Conservation (phyloP, 1,140 invertebrate genomes). For the Drosophila ananassae region DNA sequence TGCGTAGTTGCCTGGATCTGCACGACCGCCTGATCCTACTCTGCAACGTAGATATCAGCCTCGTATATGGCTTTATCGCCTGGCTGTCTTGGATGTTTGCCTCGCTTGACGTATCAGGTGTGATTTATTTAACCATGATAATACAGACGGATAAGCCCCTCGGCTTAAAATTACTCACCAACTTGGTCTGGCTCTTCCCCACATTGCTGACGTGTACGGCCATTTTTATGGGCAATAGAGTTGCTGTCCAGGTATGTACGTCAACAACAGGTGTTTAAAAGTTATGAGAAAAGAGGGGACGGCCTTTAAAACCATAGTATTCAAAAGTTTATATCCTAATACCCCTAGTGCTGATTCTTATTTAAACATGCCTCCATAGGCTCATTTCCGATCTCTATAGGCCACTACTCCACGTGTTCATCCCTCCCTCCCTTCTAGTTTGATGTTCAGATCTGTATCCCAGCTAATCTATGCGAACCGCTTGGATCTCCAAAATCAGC, state of each 20-base stretch:
- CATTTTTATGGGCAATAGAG: conserved; percentile 49
- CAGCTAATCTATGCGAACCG: conserved; percentile 41
- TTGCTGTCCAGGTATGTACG: conserved; percentile 59
- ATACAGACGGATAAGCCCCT: conserved; percentile 2
- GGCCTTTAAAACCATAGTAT: too few species aligned
- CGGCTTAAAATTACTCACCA: conserved; percentile 4
- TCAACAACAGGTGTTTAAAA: neutral
- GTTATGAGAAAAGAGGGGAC: too few species aligned
- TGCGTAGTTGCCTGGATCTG: conserved; percentile 54
- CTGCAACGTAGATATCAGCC: conserved; percentile 63
- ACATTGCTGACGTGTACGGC: conserved; percentile 53
- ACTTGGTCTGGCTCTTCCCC: conserved; percentile 56
- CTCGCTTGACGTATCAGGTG: conserved; percentile 58
- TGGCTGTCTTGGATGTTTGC: conserved; percentile 54
- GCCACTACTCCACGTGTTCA: too few species aligned
- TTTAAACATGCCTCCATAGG: too few species aligned
- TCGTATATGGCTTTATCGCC: conserved; percentile 65
- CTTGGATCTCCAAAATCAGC: conserved; percentile 15
- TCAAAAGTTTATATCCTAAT: too few species aligned
- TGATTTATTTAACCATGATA: conserved; percentile 57
- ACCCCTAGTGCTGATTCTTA: neutral
- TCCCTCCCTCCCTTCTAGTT: neutral
- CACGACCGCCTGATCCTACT: conserved; percentile 64
- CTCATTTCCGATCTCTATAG: too few species aligned
- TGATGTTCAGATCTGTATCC: neutral